Evolutionary conservation across 2,113 vertebrate genomes (phyloP).

Genomic region (Notechis scutatus): DNA sequence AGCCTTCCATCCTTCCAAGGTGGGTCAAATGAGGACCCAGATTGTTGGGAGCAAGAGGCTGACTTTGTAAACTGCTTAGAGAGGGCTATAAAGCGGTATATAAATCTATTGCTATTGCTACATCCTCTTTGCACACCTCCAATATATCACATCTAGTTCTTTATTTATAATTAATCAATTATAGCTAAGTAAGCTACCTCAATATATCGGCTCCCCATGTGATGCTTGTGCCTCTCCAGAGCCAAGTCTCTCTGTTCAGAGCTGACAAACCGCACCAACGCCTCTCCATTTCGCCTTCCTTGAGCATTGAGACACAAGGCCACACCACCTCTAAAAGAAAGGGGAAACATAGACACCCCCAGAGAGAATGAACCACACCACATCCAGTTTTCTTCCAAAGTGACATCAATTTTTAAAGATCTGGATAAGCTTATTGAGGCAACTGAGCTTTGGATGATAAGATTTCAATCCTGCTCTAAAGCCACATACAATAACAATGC

Average conservation of each 20-base stretch:
- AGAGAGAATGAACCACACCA: background rate
- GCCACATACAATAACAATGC: background rate
- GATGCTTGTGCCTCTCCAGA: slow-evolving; percentile 92
- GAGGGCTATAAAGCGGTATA: too few relatives aligned
- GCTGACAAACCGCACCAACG: slow-evolving; percentile 88
- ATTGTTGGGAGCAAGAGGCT: too few relatives aligned
- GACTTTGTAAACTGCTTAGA: too few relatives aligned
- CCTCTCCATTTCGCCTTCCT: slow-evolving; percentile 93
- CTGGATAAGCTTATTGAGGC: background rate
- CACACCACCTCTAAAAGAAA: slow-evolving; percentile 83
- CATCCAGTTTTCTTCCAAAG: background rate
- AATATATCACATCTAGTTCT: background rate
- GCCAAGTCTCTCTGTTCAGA: slow-evolving; percentile 91
- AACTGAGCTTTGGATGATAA: background rate
- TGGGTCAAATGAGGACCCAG: too few relatives aligned
- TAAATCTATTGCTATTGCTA: too few relatives aligned
- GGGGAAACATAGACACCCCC: background rate
- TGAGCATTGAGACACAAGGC: slow-evolving; percentile 94
- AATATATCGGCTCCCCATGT: slow-evolving; percentile 95
- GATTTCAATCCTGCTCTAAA: background rate
- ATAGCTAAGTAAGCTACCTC: slow-evolving; percentile 72
- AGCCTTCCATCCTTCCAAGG: too few relatives aligned
- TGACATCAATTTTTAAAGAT: background rate
- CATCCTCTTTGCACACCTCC: background rate
- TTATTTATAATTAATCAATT: background rate